Base-by-base conservation (phyloP, 2,797 vertebrate genomes). In the Takifugu ocellatus region DNA sequence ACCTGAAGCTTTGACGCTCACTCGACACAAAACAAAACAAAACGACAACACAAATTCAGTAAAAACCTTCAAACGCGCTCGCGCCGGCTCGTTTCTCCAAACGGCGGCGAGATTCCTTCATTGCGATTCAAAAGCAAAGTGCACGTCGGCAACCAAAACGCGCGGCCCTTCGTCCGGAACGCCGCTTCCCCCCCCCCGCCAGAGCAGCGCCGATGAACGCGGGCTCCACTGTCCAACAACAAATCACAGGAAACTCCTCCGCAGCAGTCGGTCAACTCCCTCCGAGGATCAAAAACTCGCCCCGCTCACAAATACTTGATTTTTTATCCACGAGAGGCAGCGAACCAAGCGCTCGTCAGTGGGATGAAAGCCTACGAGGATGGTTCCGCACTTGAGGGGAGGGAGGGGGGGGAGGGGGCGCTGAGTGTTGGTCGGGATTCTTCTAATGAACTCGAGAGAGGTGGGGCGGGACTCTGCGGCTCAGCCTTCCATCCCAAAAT, bases 401-500 rank as follows among this genome's bases (percentile, higher is more conserved):
- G 26, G 15, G 39, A 0, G 33, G 54, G 14, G 36, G 3, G 17
- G 21, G 36, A 0, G 36, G 36, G 7, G 7, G 36, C 7, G 21
- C 16, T 17, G 46, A 48, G n/a, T 25, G 17, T 24, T 48, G 46
- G 11, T 2, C 7, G 21, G 46, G 46, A 46, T 21, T n/a, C 44
- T 46, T 46, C 44, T 21, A 10, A 48, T 24, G 29, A n/a, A 43
- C 11, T 3, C 25, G 33, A 5, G 54, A 0, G 16, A 24, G 11
- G 5, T 2, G 6, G 21, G 26, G 31, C 1, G 36, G 29, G 12
- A 25, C 8, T 47, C 49, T 1, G 12, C 44, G 36, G 25, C 63
- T 93, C 90, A 97, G 73, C 97, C 95, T 79, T 99, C 97, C 84
- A 98, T 96, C 62, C 97, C 96, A 87, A 98, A 98, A 88, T 99